Percentiles rank a stretch among this genome's conserved stretches.
Evolutionary conservation across 2,888 invertebrate genomes (phyloP).

Genomic region (Sturmia bella): DNA sequence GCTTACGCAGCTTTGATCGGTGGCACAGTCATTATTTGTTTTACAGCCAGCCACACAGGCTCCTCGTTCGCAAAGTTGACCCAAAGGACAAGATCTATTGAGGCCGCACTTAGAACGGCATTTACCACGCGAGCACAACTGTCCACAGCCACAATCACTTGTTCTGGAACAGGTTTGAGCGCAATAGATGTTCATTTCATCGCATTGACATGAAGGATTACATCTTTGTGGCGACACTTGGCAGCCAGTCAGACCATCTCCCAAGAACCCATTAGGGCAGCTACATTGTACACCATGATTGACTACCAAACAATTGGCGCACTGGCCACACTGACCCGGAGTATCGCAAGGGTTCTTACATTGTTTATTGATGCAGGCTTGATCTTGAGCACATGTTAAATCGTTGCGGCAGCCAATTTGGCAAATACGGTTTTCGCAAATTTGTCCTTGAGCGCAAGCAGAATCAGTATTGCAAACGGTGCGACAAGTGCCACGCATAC

Average conservation of each 20-base stretch:
- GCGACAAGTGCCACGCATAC: conserved; percentile 91
- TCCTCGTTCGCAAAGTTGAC: conserved; percentile 89
- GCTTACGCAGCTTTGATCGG: conserved; percentile 88
- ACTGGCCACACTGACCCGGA: conserved; percentile 89
- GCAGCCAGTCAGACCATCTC: conserved; percentile 91
- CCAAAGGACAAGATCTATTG: conserved; percentile 86
- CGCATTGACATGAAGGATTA: conserved; percentile 90
- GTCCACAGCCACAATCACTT: conserved; percentile 91
- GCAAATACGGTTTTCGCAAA: conserved; percentile 93
- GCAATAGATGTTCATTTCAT: conserved; percentile 89
- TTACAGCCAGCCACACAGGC: conserved; percentile 91
- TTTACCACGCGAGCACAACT: conserved; percentile 88
- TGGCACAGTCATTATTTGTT: conserved; percentile 89
- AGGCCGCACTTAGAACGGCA: conserved; percentile 88
- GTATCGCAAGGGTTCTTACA: conserved; percentile 91
- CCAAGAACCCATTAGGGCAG: conserved; percentile 90
- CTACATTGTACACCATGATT: conserved; percentile 94
- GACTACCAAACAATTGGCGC: conserved; percentile 90
- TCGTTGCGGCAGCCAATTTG: conserved; percentile 94
- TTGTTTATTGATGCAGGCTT: conserved; percentile 91
- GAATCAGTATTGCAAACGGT: conserved; percentile 93
- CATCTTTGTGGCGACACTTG: conserved; percentile 88
- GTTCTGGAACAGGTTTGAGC: conserved; percentile 86
- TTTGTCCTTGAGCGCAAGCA: conserved; percentile 90
- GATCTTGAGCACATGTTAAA: conserved; percentile 87